These are phyloP conservation scores for Callosobruchus maculatus DNA, from an alignment of 2,888 invertebrate species.

Conservation along the genomic window DNA sequence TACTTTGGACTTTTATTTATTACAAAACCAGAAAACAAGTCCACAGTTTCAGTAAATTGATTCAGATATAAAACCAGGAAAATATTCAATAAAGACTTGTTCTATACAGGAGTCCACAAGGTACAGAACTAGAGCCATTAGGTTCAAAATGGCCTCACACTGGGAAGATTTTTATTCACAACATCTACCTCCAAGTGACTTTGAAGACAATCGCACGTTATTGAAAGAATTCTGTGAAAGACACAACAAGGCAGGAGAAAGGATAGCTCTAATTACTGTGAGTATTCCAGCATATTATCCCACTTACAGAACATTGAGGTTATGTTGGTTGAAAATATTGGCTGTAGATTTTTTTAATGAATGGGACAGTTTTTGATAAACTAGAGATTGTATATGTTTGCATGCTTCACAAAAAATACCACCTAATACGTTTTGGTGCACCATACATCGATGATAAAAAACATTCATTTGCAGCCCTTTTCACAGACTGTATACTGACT, in stretches of 20 bases:
- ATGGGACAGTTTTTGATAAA: background rate
- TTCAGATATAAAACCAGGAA: background rate
- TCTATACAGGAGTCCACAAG: background rate
- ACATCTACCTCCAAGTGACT: constrained; percentile 74
- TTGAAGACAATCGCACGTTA: constrained; percentile 67
- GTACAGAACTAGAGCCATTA: background rate
- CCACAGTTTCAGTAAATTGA: background rate
- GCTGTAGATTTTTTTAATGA: background rate
- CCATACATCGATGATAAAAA: too few relatives aligned
- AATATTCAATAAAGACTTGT: background rate
- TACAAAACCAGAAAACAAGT: background rate
- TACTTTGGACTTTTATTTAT: background rate
- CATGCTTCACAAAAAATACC: background rate
- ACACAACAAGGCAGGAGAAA: constrained; percentile 64
- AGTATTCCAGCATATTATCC: too few relatives aligned
- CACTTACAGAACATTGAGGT: constrained; percentile 20
- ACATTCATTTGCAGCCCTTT: too few relatives aligned
- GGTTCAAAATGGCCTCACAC: constrained; percentile 37
- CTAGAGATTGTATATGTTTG: background rate
- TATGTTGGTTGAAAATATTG: constrained; percentile 14
- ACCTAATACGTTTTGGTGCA: too few relatives aligned
- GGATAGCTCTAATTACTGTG: constrained; percentile 78
- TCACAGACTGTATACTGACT: too few relatives aligned
- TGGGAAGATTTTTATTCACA: constrained; percentile 85
- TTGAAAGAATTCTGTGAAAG: constrained; percentile 72